Evolutionary conservation across 2,888 invertebrate genomes (phyloP).

Genomic region (Oeneis ivallda): DNA sequence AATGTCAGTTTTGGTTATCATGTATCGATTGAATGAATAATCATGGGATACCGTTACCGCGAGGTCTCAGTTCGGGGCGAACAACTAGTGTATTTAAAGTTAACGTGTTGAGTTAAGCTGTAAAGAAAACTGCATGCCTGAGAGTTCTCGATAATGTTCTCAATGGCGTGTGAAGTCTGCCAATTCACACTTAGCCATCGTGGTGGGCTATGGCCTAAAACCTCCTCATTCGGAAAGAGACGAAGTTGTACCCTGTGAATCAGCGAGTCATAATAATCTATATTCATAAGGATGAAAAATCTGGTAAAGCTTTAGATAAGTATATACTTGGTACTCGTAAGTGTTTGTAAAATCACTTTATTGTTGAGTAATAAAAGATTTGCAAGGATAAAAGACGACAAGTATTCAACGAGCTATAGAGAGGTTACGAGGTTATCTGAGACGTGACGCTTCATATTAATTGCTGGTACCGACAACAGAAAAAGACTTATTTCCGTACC

Average conservation of each 20-base stretch:
- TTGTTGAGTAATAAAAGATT: constrained; percentile 34
- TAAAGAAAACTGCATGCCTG: background rate
- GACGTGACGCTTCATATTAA: constrained; percentile 35
- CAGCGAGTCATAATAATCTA: too few relatives aligned
- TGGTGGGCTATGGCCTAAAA: too few relatives aligned
- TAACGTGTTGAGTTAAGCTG: too few relatives aligned
- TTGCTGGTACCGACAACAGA: constrained; percentile 32
- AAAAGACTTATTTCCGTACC: constrained; percentile 2
- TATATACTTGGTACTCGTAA: background rate
- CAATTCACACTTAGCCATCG: too few relatives aligned
- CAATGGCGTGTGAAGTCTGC: too few relatives aligned
- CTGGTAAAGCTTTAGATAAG: background rate
- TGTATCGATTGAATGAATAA: too few relatives aligned
- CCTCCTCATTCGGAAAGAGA: too few relatives aligned
- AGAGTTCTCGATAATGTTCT: background rate
- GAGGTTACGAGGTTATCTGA: constrained; percentile 35
- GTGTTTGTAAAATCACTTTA: constrained; percentile 6
- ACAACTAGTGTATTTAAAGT: too few relatives aligned
- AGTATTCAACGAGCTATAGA: constrained; percentile 31
- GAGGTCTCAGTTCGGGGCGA: too few relatives aligned
- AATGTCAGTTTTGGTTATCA: too few relatives aligned
- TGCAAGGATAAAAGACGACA: constrained; percentile 35
- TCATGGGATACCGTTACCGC: too few relatives aligned
- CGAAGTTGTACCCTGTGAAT: too few relatives aligned
- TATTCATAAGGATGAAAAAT: background rate